Percentiles rank a stretch among this genome's conserved stretches.
Evolutionary conservation across 2,888 invertebrate species (phyloP).

Genomic region (Scaptomyza tumidula): DNA sequence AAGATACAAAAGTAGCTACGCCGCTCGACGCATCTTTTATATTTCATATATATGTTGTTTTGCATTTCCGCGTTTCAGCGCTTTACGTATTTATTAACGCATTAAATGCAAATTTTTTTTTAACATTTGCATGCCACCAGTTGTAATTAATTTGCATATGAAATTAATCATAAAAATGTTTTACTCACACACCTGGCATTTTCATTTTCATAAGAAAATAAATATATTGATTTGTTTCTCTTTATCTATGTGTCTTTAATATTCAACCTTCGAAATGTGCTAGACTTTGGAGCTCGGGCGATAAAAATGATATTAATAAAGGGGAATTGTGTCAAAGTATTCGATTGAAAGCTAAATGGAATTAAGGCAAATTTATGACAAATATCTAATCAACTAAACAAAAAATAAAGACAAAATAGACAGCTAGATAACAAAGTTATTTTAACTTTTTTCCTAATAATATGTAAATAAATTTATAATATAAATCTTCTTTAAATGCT

Average conservation of each 20-base stretch:
- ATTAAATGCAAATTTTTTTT: constrained; percentile 41
- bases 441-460: constrained; percentile 21
- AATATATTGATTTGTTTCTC: background rate
- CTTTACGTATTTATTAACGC: constrained; percentile 48
- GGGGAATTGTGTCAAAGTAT: constrained; percentile 29
- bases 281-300: constrained; percentile 17
- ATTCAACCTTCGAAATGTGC: background rate
- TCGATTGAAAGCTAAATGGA: constrained; percentile 9
- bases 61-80: constrained; percentile 61
- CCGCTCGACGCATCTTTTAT: constrained; percentile 37
- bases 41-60: background rate
- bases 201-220: constrained; percentile 30
- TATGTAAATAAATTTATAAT: constrained; percentile 34
- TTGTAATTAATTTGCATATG: constrained; percentile 36
- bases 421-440: constrained; percentile 26
- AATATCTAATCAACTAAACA: constrained; percentile 31
- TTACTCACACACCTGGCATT: constrained; percentile 22
- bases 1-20: constrained; percentile 59
- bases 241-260: background rate
- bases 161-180: background rate
- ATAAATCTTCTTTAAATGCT: background rate
- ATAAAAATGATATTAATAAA: constrained; percentile 28
- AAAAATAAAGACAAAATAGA: constrained; percentile 3
- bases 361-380: constrained; percentile 14
- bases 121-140: constrained; percentile 24